phyloP scores from a whole-genome alignment of 2,797 vertebrate genomes.

The Acipenser transmontanus region DNA sequence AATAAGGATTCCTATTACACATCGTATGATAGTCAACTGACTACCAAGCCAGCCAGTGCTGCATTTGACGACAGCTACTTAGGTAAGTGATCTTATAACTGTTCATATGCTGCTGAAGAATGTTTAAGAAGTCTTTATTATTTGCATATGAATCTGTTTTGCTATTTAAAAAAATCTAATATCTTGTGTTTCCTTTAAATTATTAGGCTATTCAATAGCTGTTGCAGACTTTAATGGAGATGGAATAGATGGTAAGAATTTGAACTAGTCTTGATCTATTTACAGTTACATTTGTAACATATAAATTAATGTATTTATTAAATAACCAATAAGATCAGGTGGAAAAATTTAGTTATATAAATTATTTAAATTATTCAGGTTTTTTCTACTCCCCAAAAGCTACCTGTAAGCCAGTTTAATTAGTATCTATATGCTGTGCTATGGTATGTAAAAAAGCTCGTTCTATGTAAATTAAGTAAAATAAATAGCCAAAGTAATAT shows the following conservation, averaged over 20 bases:
- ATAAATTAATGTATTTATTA: too few relatives aligned
- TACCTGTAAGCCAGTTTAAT: too few relatives aligned
- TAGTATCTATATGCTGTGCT: too few relatives aligned
- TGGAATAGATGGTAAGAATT: constrained; percentile 69
- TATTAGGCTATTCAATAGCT: constrained; percentile 83
- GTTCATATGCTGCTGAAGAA: background rate
- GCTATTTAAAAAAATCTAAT: background rate
- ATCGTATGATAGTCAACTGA: constrained; percentile 63
- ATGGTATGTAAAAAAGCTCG: too few relatives aligned
- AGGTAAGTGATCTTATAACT: constrained; percentile 51
- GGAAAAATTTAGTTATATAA: too few relatives aligned
- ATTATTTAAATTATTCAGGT: too few relatives aligned
- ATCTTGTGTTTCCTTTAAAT: constrained; percentile 24
- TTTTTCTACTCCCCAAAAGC: too few relatives aligned
- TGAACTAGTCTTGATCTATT: too few relatives aligned
- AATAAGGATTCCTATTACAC: constrained; percentile 48
- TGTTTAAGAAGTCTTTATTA: background rate
- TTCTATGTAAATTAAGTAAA: too few relatives aligned
- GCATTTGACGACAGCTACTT: constrained; percentile 92
- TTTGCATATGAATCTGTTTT: background rate
- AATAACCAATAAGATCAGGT: too few relatives aligned
- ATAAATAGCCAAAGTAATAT: too few relatives aligned
- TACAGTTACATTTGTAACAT: too few relatives aligned
- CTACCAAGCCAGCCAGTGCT: constrained; percentile 76
- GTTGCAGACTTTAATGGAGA: constrained; percentile 87